Conservation (phyloP, 2,888 invertebrate species). For the Exephanes ischioxanthus region DNA sequence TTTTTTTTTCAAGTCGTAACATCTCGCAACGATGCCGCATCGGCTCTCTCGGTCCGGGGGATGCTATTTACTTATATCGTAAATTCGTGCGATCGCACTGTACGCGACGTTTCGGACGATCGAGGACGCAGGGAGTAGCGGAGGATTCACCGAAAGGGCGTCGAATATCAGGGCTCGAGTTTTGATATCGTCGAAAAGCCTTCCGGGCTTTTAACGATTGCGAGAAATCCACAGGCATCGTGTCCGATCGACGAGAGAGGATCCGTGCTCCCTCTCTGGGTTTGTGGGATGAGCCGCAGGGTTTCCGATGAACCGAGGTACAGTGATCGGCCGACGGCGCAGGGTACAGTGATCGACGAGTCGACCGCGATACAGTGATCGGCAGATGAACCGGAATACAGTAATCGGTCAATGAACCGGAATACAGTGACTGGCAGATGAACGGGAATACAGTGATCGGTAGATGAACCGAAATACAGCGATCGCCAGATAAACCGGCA, state of each 20-base stretch:
- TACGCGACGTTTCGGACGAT: constrained; percentile 28
- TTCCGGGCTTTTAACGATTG: constrained; percentile 50
- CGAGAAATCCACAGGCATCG: constrained; percentile 56
- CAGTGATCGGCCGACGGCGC: not conserved
- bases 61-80: constrained; percentile 15
- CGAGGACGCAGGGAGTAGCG: not conserved
- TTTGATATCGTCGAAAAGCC: constrained; percentile 57
- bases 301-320: not conserved
- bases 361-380: not conserved
- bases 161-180: constrained; percentile 47
- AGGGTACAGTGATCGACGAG: not conserved
- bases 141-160: constrained; percentile 16
- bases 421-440: too few species aligned
- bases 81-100: constrained; percentile 15
- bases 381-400: too few species aligned
- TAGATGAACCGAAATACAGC: too few species aligned
- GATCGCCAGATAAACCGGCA: too few species aligned
- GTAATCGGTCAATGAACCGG: too few species aligned
- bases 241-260: constrained; percentile 11
- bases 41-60: not conserved
- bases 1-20: not conserved
- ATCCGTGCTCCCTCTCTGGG: not conserved
- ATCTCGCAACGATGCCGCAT: not conserved
- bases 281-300: not conserved
- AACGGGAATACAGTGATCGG: too few species aligned